Conservation (phyloP, 2,113 vertebrate species). For the Probosciger aterrimus region DNA sequence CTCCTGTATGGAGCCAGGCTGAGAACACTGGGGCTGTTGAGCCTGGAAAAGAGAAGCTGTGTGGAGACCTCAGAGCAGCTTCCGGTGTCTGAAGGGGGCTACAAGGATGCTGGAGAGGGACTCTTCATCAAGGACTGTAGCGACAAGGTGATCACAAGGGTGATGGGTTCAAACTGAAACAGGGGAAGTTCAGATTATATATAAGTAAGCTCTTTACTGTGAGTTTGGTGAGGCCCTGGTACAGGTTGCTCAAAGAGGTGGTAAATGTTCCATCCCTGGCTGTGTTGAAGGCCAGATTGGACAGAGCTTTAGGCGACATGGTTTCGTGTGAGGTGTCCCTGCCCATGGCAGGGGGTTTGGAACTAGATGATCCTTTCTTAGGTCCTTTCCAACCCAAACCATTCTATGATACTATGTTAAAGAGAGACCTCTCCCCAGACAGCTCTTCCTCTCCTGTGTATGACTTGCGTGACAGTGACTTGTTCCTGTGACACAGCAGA, state of each 20-base stretch:
- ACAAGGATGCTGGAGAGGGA: neutral
- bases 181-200: too few relatives aligned
- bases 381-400: neutral
- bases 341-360: neutral
- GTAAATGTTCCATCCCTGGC: neutral
- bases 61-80: neutral
- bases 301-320: neutral
- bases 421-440: neutral
- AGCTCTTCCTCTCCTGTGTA: neutral
- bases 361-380: neutral
- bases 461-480: neutral
- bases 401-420: neutral
- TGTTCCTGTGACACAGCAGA: neutral
- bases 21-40: neutral
- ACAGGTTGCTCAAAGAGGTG: neutral
- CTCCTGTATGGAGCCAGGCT: accelerated
- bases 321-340: neutral
- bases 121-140: neutral
- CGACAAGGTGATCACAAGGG: too few relatives aligned
- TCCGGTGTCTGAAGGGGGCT: neutral
- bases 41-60: neutral
- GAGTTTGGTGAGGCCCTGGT: neutral
- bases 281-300: neutral
- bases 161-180: too few relatives aligned
- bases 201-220: neutral